These are phyloP conservation scores for Anhinga anhinga DNA, from an alignment of 2,113 vertebrate species.

Conservation along the genomic window DNA sequence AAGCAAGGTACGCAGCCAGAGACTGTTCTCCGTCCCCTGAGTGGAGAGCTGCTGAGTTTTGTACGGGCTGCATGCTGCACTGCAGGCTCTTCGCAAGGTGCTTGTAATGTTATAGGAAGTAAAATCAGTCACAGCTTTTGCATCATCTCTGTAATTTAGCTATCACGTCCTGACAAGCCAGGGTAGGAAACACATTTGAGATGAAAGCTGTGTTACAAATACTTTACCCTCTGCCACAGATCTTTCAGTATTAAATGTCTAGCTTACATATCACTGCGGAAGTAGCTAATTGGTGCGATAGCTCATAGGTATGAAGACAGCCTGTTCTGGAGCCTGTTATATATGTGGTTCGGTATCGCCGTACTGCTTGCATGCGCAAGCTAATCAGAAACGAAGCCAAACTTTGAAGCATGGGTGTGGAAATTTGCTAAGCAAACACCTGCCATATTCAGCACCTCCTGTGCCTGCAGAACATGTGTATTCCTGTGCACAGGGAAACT, in stretches of 20 bases:
- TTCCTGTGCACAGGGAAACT: not conserved
- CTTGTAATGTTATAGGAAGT: not conserved
- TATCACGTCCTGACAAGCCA: not conserved
- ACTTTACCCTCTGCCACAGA: not conserved
- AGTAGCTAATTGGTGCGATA: not conserved
- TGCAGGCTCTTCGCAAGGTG: not conserved
- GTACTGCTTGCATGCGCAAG: not conserved
- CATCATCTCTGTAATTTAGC: not conserved
- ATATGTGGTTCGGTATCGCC: not conserved
- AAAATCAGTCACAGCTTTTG: not conserved
- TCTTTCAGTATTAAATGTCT: not conserved
- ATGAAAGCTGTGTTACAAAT: not conserved
- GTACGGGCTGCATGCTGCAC: not conserved
- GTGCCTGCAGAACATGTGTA: not conserved
- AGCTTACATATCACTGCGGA: not conserved
- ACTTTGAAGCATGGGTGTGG: not conserved
- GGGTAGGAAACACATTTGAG: not conserved
- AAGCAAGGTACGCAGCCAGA: not conserved
- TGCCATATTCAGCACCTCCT: not conserved
- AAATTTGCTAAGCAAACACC: not conserved
- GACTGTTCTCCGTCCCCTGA: not conserved
- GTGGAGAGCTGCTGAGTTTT: not conserved
- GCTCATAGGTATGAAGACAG: not conserved
- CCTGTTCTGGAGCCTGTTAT: not conserved
- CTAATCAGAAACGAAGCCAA: not conserved